phyloP scores from a whole-genome alignment of 1,140 invertebrate genomes.

The Micrasema longulum region DNA sequence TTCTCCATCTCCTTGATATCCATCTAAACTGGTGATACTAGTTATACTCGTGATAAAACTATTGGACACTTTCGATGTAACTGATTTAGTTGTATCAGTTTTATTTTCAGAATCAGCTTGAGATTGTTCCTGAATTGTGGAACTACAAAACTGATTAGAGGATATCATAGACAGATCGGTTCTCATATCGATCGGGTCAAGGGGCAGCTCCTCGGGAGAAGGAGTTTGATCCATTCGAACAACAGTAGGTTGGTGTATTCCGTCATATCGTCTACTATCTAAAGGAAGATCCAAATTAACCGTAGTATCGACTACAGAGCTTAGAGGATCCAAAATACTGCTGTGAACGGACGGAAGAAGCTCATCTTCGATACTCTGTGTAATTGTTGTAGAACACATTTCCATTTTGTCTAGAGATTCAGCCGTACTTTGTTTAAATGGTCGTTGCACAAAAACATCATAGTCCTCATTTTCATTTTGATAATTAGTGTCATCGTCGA shows the following conservation, averaged over 20 bases:
- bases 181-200: constrained; percentile 75
- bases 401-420: constrained; percentile 55
- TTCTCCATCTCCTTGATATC: constrained; percentile 88
- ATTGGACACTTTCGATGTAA: constrained; percentile 71
- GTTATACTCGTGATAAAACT: constrained; percentile 87
- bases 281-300: constrained; percentile 72
- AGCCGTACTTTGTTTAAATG: constrained; percentile 48
- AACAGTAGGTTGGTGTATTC: constrained; percentile 59
- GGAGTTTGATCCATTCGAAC: constrained; percentile 78
- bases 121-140: constrained; percentile 62
- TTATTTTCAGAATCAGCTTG: constrained; percentile 69
- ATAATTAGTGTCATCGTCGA: no score
- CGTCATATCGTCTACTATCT: constrained; percentile 63
- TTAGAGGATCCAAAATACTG: constrained; percentile 66
- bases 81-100: constrained; percentile 70
- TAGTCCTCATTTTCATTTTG: constrained; percentile 33
- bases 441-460: constrained; percentile 44
- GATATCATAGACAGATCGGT: constrained; percentile 65
- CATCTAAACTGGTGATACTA: constrained; percentile 87
- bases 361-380: constrained; percentile 59
- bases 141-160: constrained; percentile 63
- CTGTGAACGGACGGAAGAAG: constrained; percentile 67
- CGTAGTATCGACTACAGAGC: constrained; percentile 68
- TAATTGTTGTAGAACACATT: constrained; percentile 24
- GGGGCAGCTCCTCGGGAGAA: constrained; percentile 83